Base-by-base conservation (phyloP, 2,888 invertebrate species). In the Neuroscelio doddi region DNA sequence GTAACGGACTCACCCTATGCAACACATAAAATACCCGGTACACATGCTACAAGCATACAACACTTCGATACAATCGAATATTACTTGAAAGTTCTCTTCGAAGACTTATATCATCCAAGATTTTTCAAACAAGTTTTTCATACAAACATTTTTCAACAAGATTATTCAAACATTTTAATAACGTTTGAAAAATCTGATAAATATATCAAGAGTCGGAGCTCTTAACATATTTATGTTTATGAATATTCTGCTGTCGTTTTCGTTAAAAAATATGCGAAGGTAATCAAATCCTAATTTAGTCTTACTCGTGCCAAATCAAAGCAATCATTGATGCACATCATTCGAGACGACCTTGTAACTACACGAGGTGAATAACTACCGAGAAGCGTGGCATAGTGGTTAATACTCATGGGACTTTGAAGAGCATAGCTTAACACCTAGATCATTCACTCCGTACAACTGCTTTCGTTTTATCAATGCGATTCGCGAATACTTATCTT, bases 301-400 rank as follows among this genome's bases (percentile, higher is more conserved):
- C n/a, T n/a, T n/a, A n/a, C n/a, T n/a, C n/a, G n/a, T n/a, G n/a
- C 14, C 27, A 17, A 51, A 24, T n/a, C 10, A 9, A 12, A 47
- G 24, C 12, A 47, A 47, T 47, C 24, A 17, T 26, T 32, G 39
- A 39, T 39, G n/a, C n/a, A n/a, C n/a, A n/a, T 61, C 56, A 56
- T 61, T 59, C 65, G 64, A 66, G 72, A 72, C 76, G 78, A 77
- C 77, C 78, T 79, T 79, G 78, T 51, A 62, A 50, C 41, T 56
- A 71, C 72, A 67, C 69, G 72, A 69, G 69, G 70, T 71, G 76
- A 73, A 74, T 73, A 72, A 69, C 62, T 72, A 70, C 46, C 53
- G 44, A 69, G 67, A 55, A 63, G 70, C 66, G 63, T 32, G 41
- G 17, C 27, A 9, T 21, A 8, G 29, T 58, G 67, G 53, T 46